phyloP scores from a whole-genome alignment of 1,140 invertebrate genomes.

The Pseudomyrmex dendroicus region DNA sequence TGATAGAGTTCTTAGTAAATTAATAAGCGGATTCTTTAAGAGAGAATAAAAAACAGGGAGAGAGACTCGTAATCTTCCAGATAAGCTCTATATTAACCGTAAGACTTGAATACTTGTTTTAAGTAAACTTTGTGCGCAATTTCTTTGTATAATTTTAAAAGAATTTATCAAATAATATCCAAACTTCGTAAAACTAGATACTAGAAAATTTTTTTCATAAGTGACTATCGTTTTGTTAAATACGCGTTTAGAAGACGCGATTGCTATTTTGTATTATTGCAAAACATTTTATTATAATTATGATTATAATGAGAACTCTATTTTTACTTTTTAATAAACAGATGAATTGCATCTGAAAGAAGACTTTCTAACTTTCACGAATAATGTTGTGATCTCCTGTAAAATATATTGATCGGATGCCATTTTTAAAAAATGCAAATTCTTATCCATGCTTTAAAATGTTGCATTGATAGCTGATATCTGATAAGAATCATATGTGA shows the following conservation, averaged over 20 bases:
- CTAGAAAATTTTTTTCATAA: not conserved
- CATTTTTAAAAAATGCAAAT: not conserved
- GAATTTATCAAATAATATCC: too few species aligned
- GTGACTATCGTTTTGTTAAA: not conserved
- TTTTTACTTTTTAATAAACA: not conserved
- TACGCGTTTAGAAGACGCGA: not conserved
- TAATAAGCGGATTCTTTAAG: not conserved
- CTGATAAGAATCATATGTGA: not conserved
- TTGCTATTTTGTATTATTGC: not conserved
- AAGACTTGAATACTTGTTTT: not conserved
- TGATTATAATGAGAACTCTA: not conserved
- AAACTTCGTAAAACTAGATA: too few species aligned
- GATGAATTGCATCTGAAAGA: not conserved
- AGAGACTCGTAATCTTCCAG: not conserved
- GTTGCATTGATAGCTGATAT: not conserved
- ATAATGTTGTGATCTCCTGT: not conserved
- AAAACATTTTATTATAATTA: not conserved
- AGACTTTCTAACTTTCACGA: constrained; percentile 45
- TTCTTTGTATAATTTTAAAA: too few species aligned
- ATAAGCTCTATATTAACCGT: constrained; percentile 17
- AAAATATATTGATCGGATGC: not conserved
- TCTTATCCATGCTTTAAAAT: not conserved
- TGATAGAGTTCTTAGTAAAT: constrained; percentile 5
- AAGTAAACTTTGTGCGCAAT: not conserved
- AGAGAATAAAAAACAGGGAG: too few species aligned